Conservation (phyloP, 2,113 vertebrate genomes). For the Pteruthius melanotis region DNA sequence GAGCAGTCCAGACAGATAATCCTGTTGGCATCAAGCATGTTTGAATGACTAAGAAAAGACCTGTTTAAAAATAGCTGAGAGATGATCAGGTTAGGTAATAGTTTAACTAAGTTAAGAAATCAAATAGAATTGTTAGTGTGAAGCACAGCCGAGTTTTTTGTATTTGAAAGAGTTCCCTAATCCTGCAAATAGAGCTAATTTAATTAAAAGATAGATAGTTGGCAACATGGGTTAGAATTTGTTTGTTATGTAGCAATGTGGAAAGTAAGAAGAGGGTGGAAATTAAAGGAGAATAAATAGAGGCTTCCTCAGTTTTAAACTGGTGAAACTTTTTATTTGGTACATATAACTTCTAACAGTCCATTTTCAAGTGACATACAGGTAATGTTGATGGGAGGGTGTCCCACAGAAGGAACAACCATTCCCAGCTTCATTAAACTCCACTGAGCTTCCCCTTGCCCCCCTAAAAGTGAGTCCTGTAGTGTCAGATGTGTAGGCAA, state of each 20-base stretch:
- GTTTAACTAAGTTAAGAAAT: background rate
- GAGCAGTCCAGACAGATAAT: background rate
- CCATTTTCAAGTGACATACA: background rate
- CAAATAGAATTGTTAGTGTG: background rate
- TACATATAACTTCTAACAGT: background rate
- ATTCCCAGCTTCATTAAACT: background rate
- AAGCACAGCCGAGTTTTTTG: background rate
- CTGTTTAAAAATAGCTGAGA: background rate
- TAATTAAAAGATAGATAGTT: background rate
- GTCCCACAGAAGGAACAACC: background rate
- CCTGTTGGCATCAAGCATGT: background rate
- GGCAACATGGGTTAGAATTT: background rate
- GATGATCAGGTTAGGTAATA: background rate
- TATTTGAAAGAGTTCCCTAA: background rate
- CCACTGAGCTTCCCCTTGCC: background rate
- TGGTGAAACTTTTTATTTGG: background rate
- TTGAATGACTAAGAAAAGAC: background rate
- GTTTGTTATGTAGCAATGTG: background rate
- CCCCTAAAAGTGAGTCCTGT: background rate
- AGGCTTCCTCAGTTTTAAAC: background rate
- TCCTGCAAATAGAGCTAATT: background rate
- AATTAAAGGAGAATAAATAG: background rate
- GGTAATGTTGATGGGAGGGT: background rate
- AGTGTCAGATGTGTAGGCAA: background rate
- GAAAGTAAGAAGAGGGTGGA: background rate